Conservation (phyloP, 2,797 vertebrate genomes). For the Phataginus tetradactyla region DNA sequence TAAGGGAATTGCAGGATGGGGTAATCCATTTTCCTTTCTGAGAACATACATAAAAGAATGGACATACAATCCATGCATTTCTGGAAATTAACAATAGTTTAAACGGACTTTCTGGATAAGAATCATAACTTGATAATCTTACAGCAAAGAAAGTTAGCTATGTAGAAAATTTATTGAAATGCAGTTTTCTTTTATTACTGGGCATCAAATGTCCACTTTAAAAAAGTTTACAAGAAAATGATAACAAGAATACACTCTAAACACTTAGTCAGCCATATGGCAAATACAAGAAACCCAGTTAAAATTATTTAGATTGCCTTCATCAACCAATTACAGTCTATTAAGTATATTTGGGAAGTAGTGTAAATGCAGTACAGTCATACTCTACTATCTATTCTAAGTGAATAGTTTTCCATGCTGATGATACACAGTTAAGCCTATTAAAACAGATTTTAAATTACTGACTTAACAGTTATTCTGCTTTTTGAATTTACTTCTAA, state of each 20-base stretch:
- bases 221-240: neutral
- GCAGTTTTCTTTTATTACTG: neutral
- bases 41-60: neutral
- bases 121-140: constrained; percentile 49
- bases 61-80: neutral
- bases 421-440: neutral
- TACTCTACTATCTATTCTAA: neutral
- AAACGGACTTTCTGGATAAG: constrained; percentile 44
- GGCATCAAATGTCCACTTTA: neutral
- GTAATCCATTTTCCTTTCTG: constrained; percentile 14
- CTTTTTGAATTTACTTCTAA: neutral
- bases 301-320: neutral
- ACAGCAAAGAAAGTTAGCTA: neutral
- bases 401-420: neutral
- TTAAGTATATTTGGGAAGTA: neutral
- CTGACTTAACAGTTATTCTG: neutral
- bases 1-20: neutral
- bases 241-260: neutral
- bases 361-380: neutral
- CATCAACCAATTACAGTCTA: neutral
- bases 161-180: neutral
- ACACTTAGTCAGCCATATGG: neutral
- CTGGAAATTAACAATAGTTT: constrained; percentile 34
- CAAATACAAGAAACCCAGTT: neutral
- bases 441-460: neutral